Evolutionary conservation across 1,140 invertebrate genomes (phyloP), one percentile per base, ranked within the genome.

Genomic region (Epicauta chinensis): DNA sequence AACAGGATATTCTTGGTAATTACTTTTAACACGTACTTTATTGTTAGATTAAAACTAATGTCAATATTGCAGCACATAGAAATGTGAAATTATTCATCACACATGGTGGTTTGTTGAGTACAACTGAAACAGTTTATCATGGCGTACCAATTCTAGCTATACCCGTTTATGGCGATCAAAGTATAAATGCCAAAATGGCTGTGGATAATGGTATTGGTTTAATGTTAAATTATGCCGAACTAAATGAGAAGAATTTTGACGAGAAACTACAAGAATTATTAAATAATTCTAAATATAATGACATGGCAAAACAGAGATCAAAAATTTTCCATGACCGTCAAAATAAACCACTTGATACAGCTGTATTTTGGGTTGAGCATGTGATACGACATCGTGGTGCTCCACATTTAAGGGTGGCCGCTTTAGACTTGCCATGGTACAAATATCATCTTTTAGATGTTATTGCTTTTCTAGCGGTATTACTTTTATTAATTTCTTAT

Each of bases 1-100:
- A 89, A 61, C 79, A 78, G 49, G 83, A 84, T 60, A 72, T 87
- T 55, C 66, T 87, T 55, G 77, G 82, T 84, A 52, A 49, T 35
- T 50, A 23, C 7, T 12, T 3, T 13, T 11, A 38, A 4, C 12
- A 37, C 15, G 12, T 37, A 7, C 16, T 13, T 16, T 41, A 16
- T 14, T 16, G 17, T 41, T 2, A n/a, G 17, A 2, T 41, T 41
- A 23, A 23, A 41, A 10, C 16, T 41, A 10, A 41, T 41, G 10
- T 11, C 16, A 17, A 10, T 41, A 12, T 68, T 57, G 45, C 68
- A 60, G 70, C 62, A 6, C 77, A 3, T 34, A 5, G 6, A 34
- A 34, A 34, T 0, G 10, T 11, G 0, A 1, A 3, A 34, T 37
- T 76, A 2, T 80, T 80, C 56, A 71, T 80, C 2, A 72, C 71